These are phyloP conservation scores for Athalia rosae DNA, from an alignment of 2,888 invertebrate species.

Conservation along the genomic window DNA sequence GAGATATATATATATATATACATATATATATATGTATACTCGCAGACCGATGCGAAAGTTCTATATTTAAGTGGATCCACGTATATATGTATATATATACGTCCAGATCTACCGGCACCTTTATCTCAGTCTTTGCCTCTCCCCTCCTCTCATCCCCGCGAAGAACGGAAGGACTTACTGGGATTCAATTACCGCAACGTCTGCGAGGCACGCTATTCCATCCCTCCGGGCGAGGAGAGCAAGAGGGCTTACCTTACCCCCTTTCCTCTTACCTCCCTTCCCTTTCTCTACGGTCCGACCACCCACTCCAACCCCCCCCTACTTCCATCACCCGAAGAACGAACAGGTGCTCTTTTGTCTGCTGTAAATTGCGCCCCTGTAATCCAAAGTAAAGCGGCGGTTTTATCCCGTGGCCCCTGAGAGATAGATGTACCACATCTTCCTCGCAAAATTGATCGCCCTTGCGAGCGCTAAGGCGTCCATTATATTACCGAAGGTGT, in stretches of 20 bases:
- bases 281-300: slow-evolving; percentile 57
- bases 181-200: slow-evolving; percentile 74
- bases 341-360: slow-evolving; percentile 71
- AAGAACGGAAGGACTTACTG: slow-evolving; percentile 62
- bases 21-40: background rate
- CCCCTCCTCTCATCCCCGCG: slow-evolving; percentile 33
- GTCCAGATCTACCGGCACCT: slow-evolving; percentile 56
- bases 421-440: slow-evolving; percentile 72
- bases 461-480: slow-evolving; percentile 3
- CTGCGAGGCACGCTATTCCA: slow-evolving; percentile 71
- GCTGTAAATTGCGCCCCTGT: slow-evolving; percentile 72
- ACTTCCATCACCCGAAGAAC: slow-evolving; percentile 50
- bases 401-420: slow-evolving; percentile 64
- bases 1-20: background rate
- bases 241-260: slow-evolving; percentile 46
- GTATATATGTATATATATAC: slow-evolving; percentile 59
- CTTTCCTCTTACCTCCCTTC: slow-evolving; percentile 55
- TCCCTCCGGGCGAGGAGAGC: slow-evolving; percentile 58
- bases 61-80: slow-evolving; percentile 60
- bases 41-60: slow-evolving; percentile 17
- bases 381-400: slow-evolving; percentile 73
- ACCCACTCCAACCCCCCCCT: slow-evolving; percentile 56
- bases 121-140: slow-evolving; percentile 54
- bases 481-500: slow-evolving; percentile 16
- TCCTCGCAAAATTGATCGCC: slow-evolving; percentile 51